Conservation (phyloP, 2,888 invertebrate genomes). For the Arrhopalites spinosus region DNA sequence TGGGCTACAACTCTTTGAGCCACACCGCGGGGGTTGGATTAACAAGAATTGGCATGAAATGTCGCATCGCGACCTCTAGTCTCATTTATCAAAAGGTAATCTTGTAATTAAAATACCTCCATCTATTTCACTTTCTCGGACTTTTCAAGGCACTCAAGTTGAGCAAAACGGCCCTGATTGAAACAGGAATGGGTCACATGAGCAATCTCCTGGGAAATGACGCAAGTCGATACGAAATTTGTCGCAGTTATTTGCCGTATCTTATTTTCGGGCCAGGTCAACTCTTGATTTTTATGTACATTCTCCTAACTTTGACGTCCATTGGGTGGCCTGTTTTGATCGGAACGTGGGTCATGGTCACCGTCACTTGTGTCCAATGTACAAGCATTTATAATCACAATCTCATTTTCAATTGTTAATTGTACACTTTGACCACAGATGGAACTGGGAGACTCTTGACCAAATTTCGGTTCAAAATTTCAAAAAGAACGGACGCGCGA, state of each 20-base stretch:
- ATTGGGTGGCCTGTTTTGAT: conserved; percentile 72
- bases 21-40: conserved; percentile 89
- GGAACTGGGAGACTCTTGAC: conserved; percentile 61
- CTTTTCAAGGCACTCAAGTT: neutral
- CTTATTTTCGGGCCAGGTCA: conserved; percentile 88
- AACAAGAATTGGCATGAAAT: conserved; percentile 80
- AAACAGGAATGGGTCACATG: conserved; percentile 89
- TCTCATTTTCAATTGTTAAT: neutral
- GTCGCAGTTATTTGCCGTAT: conserved; percentile 85
- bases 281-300: conserved; percentile 76
- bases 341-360: conserved; percentile 78
- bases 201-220: conserved; percentile 95
- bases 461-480: conserved; percentile 74
- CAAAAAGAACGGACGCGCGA: conserved; percentile 83
- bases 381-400: conserved; percentile 39
- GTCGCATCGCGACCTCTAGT: conserved; percentile 79
- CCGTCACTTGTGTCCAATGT: conserved; percentile 86
- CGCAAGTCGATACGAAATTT: conserved; percentile 88
- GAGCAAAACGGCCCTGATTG: neutral
- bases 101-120: neutral
- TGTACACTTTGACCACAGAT: conserved; percentile 56
- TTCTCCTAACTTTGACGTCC: conserved; percentile 79
- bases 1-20: conserved; percentile 74
- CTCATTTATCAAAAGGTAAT: conserved; percentile 80
- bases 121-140: too few relatives aligned